Evolutionary conservation across 2,888 invertebrate species (phyloP).

Genomic region (Caenorhabditis sp.): DNA sequence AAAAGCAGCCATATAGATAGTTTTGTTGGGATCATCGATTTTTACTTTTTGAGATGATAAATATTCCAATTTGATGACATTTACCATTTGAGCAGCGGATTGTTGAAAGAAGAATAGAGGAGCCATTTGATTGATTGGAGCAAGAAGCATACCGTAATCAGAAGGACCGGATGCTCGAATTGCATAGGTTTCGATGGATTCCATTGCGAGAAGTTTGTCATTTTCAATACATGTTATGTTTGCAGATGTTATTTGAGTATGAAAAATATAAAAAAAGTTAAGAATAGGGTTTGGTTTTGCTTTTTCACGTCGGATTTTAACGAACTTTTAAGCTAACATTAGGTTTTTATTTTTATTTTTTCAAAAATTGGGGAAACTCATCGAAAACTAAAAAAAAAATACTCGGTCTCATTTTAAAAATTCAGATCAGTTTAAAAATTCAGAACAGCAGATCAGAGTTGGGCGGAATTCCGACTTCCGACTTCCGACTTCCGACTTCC

Average conservation of each 20-base stretch:
- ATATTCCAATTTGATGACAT: slow-evolving; percentile 38
- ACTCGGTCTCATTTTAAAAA: too few relatives aligned
- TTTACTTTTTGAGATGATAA: slow-evolving; percentile 30
- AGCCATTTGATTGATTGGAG: slow-evolving; percentile 14
- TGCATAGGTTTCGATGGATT: slow-evolving; percentile 30
- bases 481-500: too few relatives aligned
- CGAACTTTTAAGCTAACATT: too few relatives aligned
- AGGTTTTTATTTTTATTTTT: too few relatives aligned
- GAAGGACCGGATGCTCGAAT: slow-evolving; percentile 34
- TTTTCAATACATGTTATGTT: slow-evolving; percentile 27
- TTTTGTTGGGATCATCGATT: slow-evolving; percentile 11
- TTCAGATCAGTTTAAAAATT: too few relatives aligned
- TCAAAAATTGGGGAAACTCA: too few relatives aligned
- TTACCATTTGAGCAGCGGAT: slow-evolving; percentile 40
- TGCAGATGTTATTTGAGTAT: slow-evolving; percentile 15
- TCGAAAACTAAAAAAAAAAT: too few relatives aligned
- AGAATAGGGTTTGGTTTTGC: too few relatives aligned
- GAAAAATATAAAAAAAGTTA: slow-evolving; percentile 10
- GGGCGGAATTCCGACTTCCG: too few relatives aligned
- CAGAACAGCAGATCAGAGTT: too few relatives aligned
- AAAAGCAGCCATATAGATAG: slow-evolving; percentile 30
- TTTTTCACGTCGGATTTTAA: too few relatives aligned
- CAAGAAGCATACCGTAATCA: slow-evolving; percentile 37
- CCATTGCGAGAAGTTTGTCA: slow-evolving; percentile 21
- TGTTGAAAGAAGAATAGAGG: slow-evolving; percentile 50